A percentile compares a stretch with the other conserved stretches of the same genome.
Conservation (phyloP, 1,140 invertebrate genomes). For the Andricus grossulariae region DNA sequence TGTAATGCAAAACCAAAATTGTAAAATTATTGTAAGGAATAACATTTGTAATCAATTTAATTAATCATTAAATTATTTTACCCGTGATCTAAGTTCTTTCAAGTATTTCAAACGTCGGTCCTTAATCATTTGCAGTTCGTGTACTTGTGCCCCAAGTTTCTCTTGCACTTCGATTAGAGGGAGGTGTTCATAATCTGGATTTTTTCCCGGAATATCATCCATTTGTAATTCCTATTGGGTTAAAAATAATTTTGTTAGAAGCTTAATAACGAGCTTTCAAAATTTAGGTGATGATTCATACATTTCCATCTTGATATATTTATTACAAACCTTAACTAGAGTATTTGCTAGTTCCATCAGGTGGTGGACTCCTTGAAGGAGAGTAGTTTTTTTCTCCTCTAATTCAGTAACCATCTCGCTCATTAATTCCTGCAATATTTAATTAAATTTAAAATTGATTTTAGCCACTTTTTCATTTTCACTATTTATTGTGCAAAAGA, state of each 20-base stretch:
- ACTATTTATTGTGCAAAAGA: not conserved
- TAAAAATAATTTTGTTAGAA: constrained; percentile 52
- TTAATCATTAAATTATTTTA: constrained; percentile 39
- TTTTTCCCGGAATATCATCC: constrained; percentile 14
- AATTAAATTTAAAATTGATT: constrained; percentile 10
- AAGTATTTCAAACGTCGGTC: constrained; percentile 58
- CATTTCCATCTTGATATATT: constrained; percentile 10
- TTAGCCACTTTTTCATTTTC: no score
- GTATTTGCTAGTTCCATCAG: constrained; percentile 51
- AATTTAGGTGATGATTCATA: constrained; percentile 26
- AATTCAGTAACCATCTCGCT: constrained; percentile 65
- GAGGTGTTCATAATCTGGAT: constrained; percentile 52
- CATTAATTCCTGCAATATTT: constrained; percentile 54
- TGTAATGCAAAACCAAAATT: no score
- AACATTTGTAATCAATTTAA: constrained; percentile 3
- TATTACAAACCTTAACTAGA: constrained; percentile 51
- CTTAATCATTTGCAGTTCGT: constrained; percentile 57
- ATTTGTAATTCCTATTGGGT: constrained; percentile 37
- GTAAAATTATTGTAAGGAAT: no score
- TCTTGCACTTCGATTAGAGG: constrained; percentile 59
- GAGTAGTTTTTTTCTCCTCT: constrained; percentile 49
- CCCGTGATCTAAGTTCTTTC: constrained; percentile 55
- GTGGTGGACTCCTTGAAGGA: constrained; percentile 55
- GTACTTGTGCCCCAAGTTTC: constrained; percentile 54
- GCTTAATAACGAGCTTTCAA: constrained; percentile 31